Evolutionary conservation across 2,113 vertebrate species (phyloP).

Genomic region (Nyctibius bracteatus): DNA sequence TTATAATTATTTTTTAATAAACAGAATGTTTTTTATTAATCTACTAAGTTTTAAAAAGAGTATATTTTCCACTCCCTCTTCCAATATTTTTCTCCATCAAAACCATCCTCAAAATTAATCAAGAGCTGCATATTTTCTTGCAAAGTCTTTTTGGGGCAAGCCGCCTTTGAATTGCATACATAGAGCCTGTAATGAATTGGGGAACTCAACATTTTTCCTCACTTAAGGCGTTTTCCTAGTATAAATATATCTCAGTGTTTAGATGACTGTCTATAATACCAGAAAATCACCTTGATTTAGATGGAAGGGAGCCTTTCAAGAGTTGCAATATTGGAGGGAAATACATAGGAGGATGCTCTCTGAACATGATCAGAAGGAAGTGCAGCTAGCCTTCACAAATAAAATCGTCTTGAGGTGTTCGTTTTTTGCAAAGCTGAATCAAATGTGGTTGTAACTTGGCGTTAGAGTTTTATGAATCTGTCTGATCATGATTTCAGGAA

Average conservation of each 20-base stretch:
- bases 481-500: neutral
- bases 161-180: neutral
- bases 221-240: neutral
- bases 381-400: neutral
- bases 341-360: neutral
- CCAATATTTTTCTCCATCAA: neutral
- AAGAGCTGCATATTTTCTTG: neutral
- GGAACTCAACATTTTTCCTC: neutral
- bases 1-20: conserved; percentile 43
- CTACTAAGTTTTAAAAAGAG: neutral
- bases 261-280: neutral
- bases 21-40: neutral
- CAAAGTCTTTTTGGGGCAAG: neutral
- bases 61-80: neutral
- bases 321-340: neutral
- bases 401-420: neutral
- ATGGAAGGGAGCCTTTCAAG: neutral
- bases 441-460: neutral
- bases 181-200: neutral
- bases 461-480: neutral
- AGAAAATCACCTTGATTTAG: neutral
- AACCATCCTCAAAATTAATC: neutral
- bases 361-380: neutral
- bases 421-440: neutral
- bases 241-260: neutral